phyloP scores from a whole-genome alignment of 2,888 invertebrate species.

The Phyllotreta cruciferae region DNA sequence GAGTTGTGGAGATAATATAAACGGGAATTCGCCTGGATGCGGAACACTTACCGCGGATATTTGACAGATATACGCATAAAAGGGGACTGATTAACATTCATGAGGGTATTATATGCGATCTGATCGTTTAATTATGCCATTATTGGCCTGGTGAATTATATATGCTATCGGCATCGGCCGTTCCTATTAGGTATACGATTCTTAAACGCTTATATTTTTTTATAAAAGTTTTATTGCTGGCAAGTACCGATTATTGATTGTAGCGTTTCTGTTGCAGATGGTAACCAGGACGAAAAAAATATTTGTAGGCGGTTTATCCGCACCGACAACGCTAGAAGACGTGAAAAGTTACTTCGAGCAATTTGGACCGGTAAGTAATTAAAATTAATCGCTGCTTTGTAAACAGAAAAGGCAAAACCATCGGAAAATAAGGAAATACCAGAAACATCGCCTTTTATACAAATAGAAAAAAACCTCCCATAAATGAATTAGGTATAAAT shows the following conservation, averaged over 20 bases:
- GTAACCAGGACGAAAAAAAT: constrained; percentile 99
- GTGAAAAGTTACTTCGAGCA: constrained; percentile 99
- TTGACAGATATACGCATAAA: constrained; percentile 21
- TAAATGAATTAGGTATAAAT: too few species aligned
- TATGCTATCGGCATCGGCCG: neutral
- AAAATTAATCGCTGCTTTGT: constrained; percentile 25
- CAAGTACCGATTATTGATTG: neutral
- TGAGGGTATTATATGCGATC: constrained; percentile 5
- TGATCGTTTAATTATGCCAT: constrained; percentile 5
- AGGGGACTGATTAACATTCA: constrained; percentile 22
- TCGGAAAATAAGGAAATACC: constrained; percentile 13
- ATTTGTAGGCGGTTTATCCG: constrained; percentile 99
- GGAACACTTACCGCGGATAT: constrained; percentile 15
- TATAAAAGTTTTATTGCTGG: neutral
- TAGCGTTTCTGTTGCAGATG: constrained; percentile 75
- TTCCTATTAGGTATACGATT: neutral
- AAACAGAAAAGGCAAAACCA: constrained; percentile 6
- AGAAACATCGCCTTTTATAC: constrained; percentile 10
- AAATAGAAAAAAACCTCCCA: too few species aligned
- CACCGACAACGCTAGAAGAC: constrained; percentile 99
- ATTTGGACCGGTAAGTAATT: constrained; percentile 94
- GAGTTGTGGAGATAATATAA: constrained; percentile 29
- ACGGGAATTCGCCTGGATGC: neutral
- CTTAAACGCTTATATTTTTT: too few species aligned
- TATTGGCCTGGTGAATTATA: constrained; percentile 1